Conservation (phyloP, 2,797 vertebrate species). For the Dendrocincla tyrannina region DNA sequence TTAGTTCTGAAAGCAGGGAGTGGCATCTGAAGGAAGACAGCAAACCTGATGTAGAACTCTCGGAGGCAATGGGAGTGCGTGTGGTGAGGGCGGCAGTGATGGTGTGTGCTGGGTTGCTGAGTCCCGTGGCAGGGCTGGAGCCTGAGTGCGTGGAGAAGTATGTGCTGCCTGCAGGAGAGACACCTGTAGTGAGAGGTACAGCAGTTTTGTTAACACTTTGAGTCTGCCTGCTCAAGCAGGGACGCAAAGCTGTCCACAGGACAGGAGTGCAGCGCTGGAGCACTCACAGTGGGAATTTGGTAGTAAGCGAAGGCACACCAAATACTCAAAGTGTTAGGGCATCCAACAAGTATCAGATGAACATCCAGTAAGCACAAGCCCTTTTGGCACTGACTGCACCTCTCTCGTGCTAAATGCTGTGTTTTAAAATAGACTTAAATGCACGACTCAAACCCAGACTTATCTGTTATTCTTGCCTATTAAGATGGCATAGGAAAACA, state of each 20-base stretch:
- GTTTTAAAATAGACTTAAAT: neutral
- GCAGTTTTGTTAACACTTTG: neutral
- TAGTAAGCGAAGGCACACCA: neutral
- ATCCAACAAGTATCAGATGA: neutral
- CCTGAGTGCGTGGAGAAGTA: neutral
- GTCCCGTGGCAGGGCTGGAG: neutral
- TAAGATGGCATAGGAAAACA: neutral
- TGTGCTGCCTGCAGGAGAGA: neutral
- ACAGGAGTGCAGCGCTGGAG: neutral
- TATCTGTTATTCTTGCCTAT: neutral
- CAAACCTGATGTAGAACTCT: slow-evolving; percentile 57
- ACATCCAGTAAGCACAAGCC: neutral
- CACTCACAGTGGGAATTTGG: fast-evolving
- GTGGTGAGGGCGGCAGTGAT: neutral
- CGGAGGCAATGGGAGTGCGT: neutral
- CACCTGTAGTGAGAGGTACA: slow-evolving; percentile 45
- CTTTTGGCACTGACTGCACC: neutral
- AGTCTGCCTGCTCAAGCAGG: too few relatives aligned
- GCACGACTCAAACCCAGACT: neutral
- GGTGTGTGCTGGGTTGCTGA: neutral
- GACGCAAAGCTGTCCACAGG: neutral
- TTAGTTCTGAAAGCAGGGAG: neutral
- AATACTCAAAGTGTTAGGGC: neutral
- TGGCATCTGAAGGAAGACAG: neutral
- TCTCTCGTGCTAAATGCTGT: neutral